These are phyloP conservation scores for Psittacula derbiana DNA, from an alignment of 2,797 vertebrate genomes.

Conservation along the genomic window DNA sequence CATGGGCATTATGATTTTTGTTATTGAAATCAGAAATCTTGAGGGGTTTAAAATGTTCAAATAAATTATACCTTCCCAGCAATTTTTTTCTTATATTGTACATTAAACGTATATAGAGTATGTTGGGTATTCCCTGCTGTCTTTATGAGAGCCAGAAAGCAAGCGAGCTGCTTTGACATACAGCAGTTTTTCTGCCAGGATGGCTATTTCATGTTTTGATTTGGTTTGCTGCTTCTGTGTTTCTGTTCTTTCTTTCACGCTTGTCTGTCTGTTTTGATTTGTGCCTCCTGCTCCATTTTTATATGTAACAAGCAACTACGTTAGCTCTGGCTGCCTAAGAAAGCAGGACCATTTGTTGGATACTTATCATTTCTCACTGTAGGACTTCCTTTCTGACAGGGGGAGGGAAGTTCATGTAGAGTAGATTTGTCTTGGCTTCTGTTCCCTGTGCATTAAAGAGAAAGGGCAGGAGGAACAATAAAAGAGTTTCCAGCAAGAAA, in stretches of 20 bases:
- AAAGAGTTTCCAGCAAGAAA: neutral
- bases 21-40: neutral
- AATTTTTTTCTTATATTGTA: neutral
- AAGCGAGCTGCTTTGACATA: neutral
- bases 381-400: neutral
- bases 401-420: neutral
- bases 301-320: neutral
- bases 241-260: conserved; percentile 27
- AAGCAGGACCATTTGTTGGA: neutral
- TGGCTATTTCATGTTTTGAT: neutral
- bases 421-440: neutral
- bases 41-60: neutral
- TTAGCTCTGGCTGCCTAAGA: neutral
- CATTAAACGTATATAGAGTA: neutral
- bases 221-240: neutral
- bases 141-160: neutral
- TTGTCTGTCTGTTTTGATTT: conserved; percentile 49
- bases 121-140: neutral
- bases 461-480: neutral
- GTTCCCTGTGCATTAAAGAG: neutral
- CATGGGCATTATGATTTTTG: neutral
- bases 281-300: conserved; percentile 21
- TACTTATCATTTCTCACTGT: neutral
- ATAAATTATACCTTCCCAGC: neutral
- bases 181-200: neutral